A percentile compares a stretch with the other conserved stretches of the same genome.
Conservation (phyloP, 1,140 invertebrate species). For the Nephotettix cincticeps region DNA sequence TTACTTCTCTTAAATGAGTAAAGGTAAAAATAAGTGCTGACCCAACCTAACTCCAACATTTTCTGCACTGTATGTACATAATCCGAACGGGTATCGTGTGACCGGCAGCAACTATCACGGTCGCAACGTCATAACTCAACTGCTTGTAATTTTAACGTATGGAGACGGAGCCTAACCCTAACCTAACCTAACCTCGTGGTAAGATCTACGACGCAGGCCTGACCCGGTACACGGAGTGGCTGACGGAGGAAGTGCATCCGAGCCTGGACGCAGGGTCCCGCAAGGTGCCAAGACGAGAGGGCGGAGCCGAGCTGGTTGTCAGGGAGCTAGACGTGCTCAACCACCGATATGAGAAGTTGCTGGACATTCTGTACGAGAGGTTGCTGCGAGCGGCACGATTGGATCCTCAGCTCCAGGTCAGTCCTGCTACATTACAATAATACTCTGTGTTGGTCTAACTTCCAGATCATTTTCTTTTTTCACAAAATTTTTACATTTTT, state of each 20-base stretch:
- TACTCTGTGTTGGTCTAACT: too few species aligned
- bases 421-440: too few species aligned
- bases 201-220: constrained; percentile 87
- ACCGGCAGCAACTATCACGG: too few species aligned
- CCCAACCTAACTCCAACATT: too few species aligned
- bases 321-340: constrained; percentile 85
- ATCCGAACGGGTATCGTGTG: too few species aligned
- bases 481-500: too few species aligned
- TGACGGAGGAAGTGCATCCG: constrained; percentile 84
- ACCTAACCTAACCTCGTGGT: constrained; percentile 37
- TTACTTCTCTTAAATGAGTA: too few species aligned
- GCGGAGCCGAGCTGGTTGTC: constrained; percentile 77
- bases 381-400: constrained; percentile 51
- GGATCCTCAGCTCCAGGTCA: constrained; percentile 52
- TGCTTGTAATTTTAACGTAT: too few species aligned
- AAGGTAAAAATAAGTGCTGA: too few species aligned
- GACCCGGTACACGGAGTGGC: constrained; percentile 82
- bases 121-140: too few species aligned
- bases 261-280: constrained; percentile 62
- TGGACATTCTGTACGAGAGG: constrained; percentile 67
- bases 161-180: constrained; percentile 44
- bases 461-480: too few species aligned
- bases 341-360: constrained; percentile 72
- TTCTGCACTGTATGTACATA: too few species aligned
- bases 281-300: constrained; percentile 47